Conservation (phyloP, 2,113 vertebrate genomes). For the Odobenus rosmarus region DNA sequence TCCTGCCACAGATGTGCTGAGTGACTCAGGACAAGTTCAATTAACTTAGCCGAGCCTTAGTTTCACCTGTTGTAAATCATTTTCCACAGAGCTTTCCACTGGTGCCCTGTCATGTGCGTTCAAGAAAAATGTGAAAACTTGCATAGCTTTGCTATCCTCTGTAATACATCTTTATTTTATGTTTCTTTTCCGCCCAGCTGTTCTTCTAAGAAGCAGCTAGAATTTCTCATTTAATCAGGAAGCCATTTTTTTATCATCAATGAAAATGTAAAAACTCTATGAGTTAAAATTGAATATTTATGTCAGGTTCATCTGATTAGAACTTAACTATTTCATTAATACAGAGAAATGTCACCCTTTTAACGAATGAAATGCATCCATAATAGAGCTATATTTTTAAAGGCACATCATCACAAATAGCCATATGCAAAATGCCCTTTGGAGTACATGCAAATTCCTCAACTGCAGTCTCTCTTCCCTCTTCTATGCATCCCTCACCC, state of each 20-base stretch:
- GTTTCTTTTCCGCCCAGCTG: conserved; percentile 40
- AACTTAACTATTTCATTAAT: conserved; percentile 83
- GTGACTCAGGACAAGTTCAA: conserved; percentile 62
- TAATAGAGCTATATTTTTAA: conserved; percentile 82
- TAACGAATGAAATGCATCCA: conserved; percentile 78
- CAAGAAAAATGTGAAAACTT: conserved; percentile 67
- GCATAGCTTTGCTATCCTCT: conserved; percentile 34
- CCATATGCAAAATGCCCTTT: conserved; percentile 64
- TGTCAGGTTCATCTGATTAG: conserved; percentile 73
- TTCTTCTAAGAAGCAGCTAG: conserved; percentile 62
- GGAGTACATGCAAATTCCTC: conserved; percentile 60
- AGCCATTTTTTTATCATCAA: conserved; percentile 79
- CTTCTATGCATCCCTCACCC: conserved; percentile 5
- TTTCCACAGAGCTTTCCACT: conserved; percentile 28
- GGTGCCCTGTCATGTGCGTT: conserved; percentile 34
- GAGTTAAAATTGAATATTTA: conserved; percentile 80
- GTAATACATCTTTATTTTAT: conserved; percentile 69
- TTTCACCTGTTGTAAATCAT: conserved; percentile 63
- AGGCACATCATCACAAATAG: conserved; percentile 71
- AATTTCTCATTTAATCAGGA: conserved; percentile 72
- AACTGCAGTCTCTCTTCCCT: conserved; percentile 45
- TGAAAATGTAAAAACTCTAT: conserved; percentile 82
- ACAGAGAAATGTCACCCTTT: conserved; percentile 80
- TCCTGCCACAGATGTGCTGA: conserved; percentile 50
- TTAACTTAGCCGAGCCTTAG: conserved; percentile 48